phyloP scores from a whole-genome alignment of 53 echinoderm and acorn worm species.

The Luidia sarsii region DNA sequence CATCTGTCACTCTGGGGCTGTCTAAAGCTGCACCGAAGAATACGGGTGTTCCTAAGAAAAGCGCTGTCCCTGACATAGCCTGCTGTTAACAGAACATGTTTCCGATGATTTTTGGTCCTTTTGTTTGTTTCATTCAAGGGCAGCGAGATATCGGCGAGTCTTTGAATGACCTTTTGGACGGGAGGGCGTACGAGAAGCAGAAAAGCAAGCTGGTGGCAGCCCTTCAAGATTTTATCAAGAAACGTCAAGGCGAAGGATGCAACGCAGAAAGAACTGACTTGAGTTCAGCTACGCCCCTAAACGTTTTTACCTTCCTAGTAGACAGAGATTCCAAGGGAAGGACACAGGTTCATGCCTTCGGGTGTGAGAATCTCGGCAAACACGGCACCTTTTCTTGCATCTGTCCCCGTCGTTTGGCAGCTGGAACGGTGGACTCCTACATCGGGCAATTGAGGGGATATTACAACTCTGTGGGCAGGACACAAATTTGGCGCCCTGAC shows the following conservation, averaged over 20 bases:
- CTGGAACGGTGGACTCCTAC: constrained; percentile 22
- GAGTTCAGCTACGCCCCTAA: constrained; percentile 10
- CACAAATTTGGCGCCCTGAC: background rate
- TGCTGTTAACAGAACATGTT: background rate
- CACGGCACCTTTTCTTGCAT: constrained; percentile 3
- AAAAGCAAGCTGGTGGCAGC: background rate
- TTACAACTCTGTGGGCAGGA: background rate
- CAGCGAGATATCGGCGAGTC: background rate
- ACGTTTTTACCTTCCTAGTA: constrained; percentile 17
- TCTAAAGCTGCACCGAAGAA: background rate
- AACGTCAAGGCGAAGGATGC: background rate
- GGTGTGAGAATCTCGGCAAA: constrained; percentile 18
- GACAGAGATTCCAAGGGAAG: background rate
- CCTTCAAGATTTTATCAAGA: background rate
- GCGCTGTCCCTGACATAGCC: background rate
- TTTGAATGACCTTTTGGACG: background rate
- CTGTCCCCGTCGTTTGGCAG: constrained; percentile 1
- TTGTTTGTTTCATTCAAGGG: background rate
- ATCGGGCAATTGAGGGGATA: constrained; percentile 23
- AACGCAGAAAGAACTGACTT: background rate
- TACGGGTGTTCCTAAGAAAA: background rate
- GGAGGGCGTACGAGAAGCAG: background rate
- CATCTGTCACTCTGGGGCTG: background rate
- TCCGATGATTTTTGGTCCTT: too few species aligned
- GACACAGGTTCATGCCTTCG: constrained; percentile 15